These are phyloP conservation scores for Holotrichia oblita DNA, from an alignment of 1,140 invertebrate species.

Conservation along the genomic window DNA sequence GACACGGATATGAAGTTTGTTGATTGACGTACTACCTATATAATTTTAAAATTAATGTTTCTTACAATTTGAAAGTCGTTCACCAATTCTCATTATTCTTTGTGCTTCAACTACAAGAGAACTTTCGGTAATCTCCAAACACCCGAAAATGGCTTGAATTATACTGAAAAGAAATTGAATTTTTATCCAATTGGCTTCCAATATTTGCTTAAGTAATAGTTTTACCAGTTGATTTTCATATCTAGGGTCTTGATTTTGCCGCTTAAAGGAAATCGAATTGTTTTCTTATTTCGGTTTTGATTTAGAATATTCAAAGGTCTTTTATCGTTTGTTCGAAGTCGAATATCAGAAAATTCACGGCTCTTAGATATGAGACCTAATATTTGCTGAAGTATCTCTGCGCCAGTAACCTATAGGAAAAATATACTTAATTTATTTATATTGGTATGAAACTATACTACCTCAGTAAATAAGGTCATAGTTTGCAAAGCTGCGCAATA, in stretches of 20 bases:
- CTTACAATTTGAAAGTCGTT: conserved; percentile 76
- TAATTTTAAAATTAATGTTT: conserved; percentile 34
- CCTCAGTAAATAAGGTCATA: conserved; percentile 67
- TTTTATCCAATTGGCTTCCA: neutral
- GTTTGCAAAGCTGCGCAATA: conserved; percentile 72
- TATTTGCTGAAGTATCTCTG: conserved; percentile 60
- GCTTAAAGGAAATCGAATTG: conserved; percentile 67
- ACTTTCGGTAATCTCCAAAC: conserved; percentile 72
- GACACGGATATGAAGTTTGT: no score
- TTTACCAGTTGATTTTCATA: conserved; percentile 73
- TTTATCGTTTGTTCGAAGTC: conserved; percentile 68
- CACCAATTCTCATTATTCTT: conserved; percentile 74
- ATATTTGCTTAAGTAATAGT: neutral
- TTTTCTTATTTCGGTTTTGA: conserved; percentile 62
- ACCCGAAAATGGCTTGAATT: conserved; percentile 78
- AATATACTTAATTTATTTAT: neutral
- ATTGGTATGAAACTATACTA: conserved; percentile 46
- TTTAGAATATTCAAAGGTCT: conserved; percentile 69
- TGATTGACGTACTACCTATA: no score
- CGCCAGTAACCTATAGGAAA: conserved; percentile 59
- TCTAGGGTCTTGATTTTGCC: conserved; percentile 68
- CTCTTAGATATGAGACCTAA: conserved; percentile 63
- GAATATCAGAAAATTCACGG: conserved; percentile 68
- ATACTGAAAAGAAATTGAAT: conserved; percentile 65
- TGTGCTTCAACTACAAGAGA: conserved; percentile 74